Conservation (phyloP, 2,888 invertebrate genomes). For the Rhaphigaster nebulosa region DNA sequence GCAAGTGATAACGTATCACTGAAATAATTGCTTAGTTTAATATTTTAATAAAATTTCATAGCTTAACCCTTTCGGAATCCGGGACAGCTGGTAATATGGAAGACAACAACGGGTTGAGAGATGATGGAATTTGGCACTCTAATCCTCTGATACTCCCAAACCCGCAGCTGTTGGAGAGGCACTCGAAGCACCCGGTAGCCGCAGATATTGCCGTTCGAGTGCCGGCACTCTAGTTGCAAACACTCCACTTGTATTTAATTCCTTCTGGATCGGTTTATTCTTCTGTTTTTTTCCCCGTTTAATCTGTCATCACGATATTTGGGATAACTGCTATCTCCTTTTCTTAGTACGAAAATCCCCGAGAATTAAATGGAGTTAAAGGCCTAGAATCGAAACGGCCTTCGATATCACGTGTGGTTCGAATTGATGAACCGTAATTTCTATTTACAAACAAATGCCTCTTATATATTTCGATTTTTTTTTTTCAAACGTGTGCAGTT, state of each 20-base stretch:
- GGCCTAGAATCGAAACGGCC: background rate
- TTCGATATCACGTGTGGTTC: background rate
- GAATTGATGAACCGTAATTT: background rate
- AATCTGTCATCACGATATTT: background rate
- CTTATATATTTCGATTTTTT: background rate
- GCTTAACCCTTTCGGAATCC: background rate
- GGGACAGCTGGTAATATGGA: background rate
- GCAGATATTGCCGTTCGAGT: background rate
- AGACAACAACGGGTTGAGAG: background rate
- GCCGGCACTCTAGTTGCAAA: conserved; percentile 34
- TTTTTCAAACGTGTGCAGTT: background rate
- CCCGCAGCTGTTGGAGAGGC: background rate
- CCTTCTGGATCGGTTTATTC: background rate
- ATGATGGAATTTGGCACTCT: background rate
- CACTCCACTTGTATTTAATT: conserved; percentile 34
- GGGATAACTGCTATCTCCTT: background rate
- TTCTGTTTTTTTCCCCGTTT: background rate
- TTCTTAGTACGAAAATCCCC: background rate
- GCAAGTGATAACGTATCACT: too few relatives aligned
- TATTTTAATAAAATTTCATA: background rate
- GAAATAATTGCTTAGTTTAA: background rate
- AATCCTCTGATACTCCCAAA: background rate
- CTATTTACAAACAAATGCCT: background rate
- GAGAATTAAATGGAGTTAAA: background rate
- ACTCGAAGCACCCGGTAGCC: background rate